Conservation (phyloP, 2,888 invertebrate species). For the Sussaba pulchella region DNA sequence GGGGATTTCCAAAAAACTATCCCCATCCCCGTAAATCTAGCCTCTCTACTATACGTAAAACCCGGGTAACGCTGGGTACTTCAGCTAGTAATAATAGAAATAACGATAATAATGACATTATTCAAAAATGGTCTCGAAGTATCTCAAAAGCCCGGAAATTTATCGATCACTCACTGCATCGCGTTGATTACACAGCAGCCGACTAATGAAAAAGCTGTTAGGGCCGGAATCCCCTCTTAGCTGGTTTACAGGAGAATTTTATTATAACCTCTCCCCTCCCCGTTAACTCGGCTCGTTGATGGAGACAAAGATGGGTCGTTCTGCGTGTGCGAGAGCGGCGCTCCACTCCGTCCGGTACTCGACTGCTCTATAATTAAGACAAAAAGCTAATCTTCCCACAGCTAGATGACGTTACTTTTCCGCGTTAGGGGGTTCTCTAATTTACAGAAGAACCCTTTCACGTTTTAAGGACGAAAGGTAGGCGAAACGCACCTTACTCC, state of each 20-base stretch:
- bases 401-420: constrained; percentile 62
- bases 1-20: no score
- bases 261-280: constrained; percentile 58
- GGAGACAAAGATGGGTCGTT: constrained; percentile 58
- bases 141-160: constrained; percentile 33
- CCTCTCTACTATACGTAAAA: no score
- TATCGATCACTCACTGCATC: constrained; percentile 40
- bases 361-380: constrained; percentile 69
- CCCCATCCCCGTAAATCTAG: no score
- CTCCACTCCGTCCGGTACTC: constrained; percentile 29
- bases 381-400: constrained; percentile 76
- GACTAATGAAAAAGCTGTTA: constrained; percentile 65
- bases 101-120: no score
- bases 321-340: constrained; percentile 35
- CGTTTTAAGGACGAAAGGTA: constrained; percentile 73
- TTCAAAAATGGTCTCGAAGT: background rate
- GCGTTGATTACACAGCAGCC: constrained; percentile 42
- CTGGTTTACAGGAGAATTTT: constrained; percentile 52
- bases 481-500: constrained; percentile 18
- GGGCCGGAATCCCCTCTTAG: constrained; percentile 38
- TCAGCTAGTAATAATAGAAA: no score
- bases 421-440: constrained; percentile 75
- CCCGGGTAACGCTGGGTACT: no score
- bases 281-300: constrained; percentile 54
- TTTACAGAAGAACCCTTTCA: constrained; percentile 80